A percentile compares a stretch with the other conserved stretches of the same genome.
phyloP scores from a whole-genome alignment of 2,113 vertebrate genomes.

The Apodemus sylvaticus region DNA sequence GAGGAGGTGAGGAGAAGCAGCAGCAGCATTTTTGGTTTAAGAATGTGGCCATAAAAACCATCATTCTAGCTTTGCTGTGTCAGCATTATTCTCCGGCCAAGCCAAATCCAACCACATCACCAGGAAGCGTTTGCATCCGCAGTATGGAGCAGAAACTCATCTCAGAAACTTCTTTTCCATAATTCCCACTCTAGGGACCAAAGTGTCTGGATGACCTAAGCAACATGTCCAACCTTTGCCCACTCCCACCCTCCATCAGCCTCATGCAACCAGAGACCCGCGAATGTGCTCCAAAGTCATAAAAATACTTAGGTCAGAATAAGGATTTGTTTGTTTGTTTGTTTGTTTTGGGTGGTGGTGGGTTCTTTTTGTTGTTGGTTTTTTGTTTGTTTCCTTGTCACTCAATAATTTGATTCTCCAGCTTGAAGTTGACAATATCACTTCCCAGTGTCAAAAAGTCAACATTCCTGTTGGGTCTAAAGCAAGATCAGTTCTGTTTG shows the following conservation, averaged over 20 bases:
- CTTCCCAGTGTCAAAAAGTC: neutral
- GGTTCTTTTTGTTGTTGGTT: neutral
- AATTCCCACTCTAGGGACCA: neutral
- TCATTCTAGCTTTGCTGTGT: neutral
- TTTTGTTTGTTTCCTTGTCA: neutral
- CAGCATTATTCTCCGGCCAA: neutral
- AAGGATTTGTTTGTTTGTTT: neutral
- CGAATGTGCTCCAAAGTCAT: neutral
- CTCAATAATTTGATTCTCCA: neutral
- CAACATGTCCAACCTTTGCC: neutral
- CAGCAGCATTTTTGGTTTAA: neutral
- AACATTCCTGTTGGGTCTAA: neutral
- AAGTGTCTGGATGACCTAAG: no score
- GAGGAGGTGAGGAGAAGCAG: neutral
- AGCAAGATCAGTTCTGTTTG: no score
- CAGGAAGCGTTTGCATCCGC: neutral
- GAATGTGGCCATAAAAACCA: neutral
- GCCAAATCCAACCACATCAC: neutral
- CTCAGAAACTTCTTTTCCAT: neutral
- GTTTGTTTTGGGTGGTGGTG: neutral
- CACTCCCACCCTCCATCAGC: neutral
- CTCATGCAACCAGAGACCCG: neutral
- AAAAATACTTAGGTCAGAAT: neutral
- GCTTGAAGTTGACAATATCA: neutral
- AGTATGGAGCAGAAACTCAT: neutral